These are phyloP conservation scores for Puntigrus tetrazona DNA, from an alignment of 2,113 vertebrate genomes.

Conservation along the genomic window DNA sequence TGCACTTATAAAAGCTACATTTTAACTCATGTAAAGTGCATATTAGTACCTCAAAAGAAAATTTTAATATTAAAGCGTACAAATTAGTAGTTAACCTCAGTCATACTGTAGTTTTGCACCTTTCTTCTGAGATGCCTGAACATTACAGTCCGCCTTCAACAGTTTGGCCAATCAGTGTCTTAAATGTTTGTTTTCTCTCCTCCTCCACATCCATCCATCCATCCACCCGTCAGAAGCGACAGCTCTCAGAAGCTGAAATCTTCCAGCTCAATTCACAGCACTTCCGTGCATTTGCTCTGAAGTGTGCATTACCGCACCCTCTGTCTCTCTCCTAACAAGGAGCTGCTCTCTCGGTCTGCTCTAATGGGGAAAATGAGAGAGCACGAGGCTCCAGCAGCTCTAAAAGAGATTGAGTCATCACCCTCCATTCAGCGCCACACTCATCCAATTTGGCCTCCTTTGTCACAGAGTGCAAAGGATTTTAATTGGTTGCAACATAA, in stretches of 20 bases:
- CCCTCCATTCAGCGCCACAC: constrained; percentile 71
- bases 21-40: background rate
- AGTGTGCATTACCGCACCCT: background rate
- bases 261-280: background rate
- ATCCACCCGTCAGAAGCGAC: constrained; percentile 51
- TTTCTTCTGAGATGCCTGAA: background rate
- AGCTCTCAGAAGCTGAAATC: background rate
- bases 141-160: background rate
- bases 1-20: background rate
- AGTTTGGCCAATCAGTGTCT: background rate
- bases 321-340: constrained; percentile 48
- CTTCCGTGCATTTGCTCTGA: background rate
- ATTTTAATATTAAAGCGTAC: background rate
- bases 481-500: constrained; percentile 68
- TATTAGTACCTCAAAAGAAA: background rate
- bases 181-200: background rate
- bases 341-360: constrained; percentile 63
- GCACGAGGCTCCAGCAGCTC: constrained; percentile 58
- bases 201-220: constrained; percentile 60
- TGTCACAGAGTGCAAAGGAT: constrained; percentile 72
- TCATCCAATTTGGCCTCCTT: constrained; percentile 71
- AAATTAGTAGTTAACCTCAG: background rate
- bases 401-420: constrained; percentile 77
- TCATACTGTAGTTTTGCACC: background rate
- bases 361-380: constrained; percentile 74